Evolutionary conservation across 2,888 invertebrate species (phyloP).

Genomic region (Meiosimyza platycephala): DNA sequence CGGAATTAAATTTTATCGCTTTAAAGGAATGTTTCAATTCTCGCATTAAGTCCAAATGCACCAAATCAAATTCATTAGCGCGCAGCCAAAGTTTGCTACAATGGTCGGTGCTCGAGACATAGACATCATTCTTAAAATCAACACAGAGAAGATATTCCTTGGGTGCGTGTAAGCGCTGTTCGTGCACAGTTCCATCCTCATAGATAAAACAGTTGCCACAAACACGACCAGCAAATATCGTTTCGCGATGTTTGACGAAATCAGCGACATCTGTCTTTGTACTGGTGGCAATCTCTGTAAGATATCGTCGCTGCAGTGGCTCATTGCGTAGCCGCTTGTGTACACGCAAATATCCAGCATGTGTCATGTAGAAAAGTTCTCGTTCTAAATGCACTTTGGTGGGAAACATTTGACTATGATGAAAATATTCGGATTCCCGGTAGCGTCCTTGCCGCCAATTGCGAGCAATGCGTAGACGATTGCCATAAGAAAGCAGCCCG

Average conservation of each 20-base stretch:
- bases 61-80: conserved; percentile 57
- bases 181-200: conserved; percentile 52
- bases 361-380: conserved; percentile 70
- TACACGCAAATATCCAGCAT: conserved; percentile 63
- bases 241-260: conserved; percentile 58
- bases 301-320: conserved; percentile 58
- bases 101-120: conserved; percentile 57
- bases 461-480: conserved; percentile 63
- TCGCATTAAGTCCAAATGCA: conserved; percentile 55
- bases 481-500: conserved; percentile 58
- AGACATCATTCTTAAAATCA: conserved; percentile 58
- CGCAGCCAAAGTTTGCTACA: conserved; percentile 61
- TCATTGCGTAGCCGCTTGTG: conserved; percentile 60
- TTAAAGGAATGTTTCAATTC: conserved; percentile 58
- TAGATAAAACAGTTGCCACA: conserved; percentile 61
- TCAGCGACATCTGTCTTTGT: conserved; percentile 58
- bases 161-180: conserved; percentile 57
- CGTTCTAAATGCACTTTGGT: conserved; percentile 70
- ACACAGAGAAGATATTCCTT: conserved; percentile 60
- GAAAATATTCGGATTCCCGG: conserved; percentile 66
- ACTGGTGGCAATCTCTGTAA: conserved; percentile 53
- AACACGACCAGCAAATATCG: conserved; percentile 60
- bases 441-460: conserved; percentile 73
- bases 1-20: conserved; percentile 52
- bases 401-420: conserved; percentile 68